Base-by-base conservation (phyloP, 1,140 invertebrate species). In the Apis cerana region DNA sequence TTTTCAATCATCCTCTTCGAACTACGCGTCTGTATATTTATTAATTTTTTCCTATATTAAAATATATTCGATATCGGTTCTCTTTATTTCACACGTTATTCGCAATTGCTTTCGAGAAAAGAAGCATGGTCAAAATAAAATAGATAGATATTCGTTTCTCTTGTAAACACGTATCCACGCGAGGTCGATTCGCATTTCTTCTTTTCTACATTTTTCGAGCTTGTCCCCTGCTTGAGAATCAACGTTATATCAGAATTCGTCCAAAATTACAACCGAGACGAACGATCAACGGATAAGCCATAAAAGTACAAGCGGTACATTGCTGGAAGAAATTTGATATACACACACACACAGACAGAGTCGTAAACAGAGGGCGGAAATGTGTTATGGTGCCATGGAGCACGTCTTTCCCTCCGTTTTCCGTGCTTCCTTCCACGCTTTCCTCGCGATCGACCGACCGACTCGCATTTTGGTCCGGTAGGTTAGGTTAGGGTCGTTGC, bases 381-480 rank as follows among this genome's bases (percentile, higher is more conserved):
- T 88, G 86, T 88, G 85, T 85, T 89, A 90, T 85, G 84, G 82
- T 90, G 88, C 85, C 84, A 86, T 86, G 75, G 83, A 85, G 77
- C 65, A 19, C 75, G 70, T 75, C 76, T 67, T 84, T 85, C 79
- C 69, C 69, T 74, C 75, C 76, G 52, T 77, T 78, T 65, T 80
- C 75, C 67, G 64, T 52, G 50, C 68, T 67, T 59, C 75, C 52
- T 64, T 62, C 50, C 50, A 62, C 80, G 77, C 83, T 87, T 89
- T 90, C 83, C 76, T 85, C 33, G 33, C 33, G 33, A 43, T 43
- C 85, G 84, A 88, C 89, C 87, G 86, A 91, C 78, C 80, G 86
- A 86, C 82, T 77, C 79, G 83, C 74, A 76, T 84, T 79, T 85
- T 67, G 75, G 65, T 68, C 23, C 61, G 33, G 61, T 80, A 83